These are phyloP conservation scores for Lucifuga dentata DNA, from an alignment of 2,113 vertebrate genomes.

Conservation along the genomic window DNA sequence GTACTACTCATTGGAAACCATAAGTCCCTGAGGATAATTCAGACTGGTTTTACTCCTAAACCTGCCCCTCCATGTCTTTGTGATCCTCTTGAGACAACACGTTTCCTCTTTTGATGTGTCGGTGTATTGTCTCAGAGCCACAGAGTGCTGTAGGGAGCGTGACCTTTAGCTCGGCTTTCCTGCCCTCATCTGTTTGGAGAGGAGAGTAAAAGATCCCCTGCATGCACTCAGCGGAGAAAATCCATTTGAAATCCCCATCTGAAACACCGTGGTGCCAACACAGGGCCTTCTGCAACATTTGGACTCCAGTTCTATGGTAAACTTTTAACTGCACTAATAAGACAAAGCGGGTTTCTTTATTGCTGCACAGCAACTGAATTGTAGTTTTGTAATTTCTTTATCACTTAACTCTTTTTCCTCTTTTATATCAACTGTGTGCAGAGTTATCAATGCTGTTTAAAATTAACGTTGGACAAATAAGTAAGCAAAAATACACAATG, in stretches of 20 bases:
- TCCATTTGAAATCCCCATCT: conserved; percentile 60
- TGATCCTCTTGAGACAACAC: conserved; percentile 56
- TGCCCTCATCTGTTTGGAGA: conserved; percentile 63
- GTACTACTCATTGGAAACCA: background rate
- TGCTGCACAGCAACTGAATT: conserved; percentile 6
- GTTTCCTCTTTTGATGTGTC: conserved; percentile 67
- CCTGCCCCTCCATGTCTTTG: conserved; percentile 35
- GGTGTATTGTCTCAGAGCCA: conserved; percentile 50
- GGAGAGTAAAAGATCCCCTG: conserved; percentile 23
- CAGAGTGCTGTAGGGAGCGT: conserved; percentile 18
- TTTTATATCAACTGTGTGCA: background rate
- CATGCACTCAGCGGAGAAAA: conserved; percentile 49
- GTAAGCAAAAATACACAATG: too few relatives aligned
- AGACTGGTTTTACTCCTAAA: background rate
- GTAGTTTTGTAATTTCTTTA: background rate
- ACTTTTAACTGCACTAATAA: conserved; percentile 39
- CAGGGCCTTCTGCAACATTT: conserved; percentile 56
- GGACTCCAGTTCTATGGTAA: conserved; percentile 44
- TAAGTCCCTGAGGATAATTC: background rate
- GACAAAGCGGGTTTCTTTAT: conserved; percentile 27
- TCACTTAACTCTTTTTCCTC: conserved; percentile 5
- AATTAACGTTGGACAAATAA: too few relatives aligned
- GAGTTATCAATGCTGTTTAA: background rate
- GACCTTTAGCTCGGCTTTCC: conserved; percentile 65
- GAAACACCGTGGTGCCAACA: conserved; percentile 37